Conservation (phyloP, 1,140 invertebrate species). For the Belonocnema kinseyi region DNA sequence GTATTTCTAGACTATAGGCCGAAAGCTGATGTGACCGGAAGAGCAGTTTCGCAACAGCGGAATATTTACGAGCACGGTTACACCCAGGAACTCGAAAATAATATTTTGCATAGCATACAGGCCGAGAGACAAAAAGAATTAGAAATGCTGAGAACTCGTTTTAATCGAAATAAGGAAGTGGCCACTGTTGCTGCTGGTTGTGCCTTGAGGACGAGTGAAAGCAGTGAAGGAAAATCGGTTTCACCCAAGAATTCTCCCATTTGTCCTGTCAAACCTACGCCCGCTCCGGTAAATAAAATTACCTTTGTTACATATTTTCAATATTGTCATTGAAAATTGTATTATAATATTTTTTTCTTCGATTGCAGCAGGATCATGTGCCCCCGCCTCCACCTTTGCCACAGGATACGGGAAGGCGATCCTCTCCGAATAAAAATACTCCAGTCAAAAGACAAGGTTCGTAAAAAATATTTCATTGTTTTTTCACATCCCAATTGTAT, state of each 20-base stretch:
- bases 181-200: constrained; percentile 64
- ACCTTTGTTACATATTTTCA: background rate
- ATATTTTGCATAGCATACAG: constrained; percentile 67
- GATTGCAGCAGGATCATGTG: constrained; percentile 59
- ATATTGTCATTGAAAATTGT: constrained; percentile 21
- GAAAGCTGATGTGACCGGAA: constrained; percentile 50
- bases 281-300: constrained; percentile 64
- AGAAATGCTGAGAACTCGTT: constrained; percentile 83
- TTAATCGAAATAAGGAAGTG: constrained; percentile 78
- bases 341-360: constrained; percentile 38
- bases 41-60: constrained; percentile 60
- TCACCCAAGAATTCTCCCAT: constrained; percentile 72
- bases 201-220: constrained; percentile 69
- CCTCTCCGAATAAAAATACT: constrained; percentile 49
- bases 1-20: constrained; percentile 34
- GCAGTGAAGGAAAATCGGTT: constrained; percentile 69
- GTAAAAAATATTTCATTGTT: too few species aligned
- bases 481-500: too few species aligned
- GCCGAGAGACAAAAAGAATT: constrained; percentile 78
- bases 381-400: constrained; percentile 67
- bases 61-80: constrained; percentile 69
- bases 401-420: constrained; percentile 33
- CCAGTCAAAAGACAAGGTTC: constrained; percentile 67
- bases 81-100: constrained; percentile 71
- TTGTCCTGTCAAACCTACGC: constrained; percentile 74